Conservation (phyloP, 1,140 invertebrate genomes). For the Drosophila lini region DNA sequence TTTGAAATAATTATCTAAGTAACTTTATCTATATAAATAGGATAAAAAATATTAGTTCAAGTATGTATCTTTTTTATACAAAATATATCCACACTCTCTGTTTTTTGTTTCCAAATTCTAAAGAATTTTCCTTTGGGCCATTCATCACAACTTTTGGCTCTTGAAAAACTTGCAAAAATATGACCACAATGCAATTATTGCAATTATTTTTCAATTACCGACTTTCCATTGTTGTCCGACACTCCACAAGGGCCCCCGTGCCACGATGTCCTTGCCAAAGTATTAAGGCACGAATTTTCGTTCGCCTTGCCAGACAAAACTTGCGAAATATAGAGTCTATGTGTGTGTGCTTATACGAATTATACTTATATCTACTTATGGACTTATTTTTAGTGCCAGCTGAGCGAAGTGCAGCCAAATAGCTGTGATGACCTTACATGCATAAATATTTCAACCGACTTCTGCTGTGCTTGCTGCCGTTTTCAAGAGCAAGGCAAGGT, state of each 20-base stretch:
- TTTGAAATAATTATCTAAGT: neutral
- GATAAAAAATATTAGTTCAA: too few species aligned
- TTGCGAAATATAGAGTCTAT: constrained; percentile 3
- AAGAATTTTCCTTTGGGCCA: neutral
- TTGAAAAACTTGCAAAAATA: constrained; percentile 6
- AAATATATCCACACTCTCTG: neutral
- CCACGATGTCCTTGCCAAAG: constrained; percentile 58
- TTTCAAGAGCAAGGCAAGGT: constrained; percentile 80
- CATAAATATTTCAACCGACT: constrained; percentile 76
- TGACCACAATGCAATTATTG: constrained; percentile 62
- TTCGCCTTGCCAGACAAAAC: constrained; percentile 32
- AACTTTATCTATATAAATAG: neutral
- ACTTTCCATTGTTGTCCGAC: constrained; percentile 39
- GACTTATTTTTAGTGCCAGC: constrained; percentile 70
- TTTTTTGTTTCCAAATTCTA: neutral
- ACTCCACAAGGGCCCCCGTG: constrained; percentile 28
- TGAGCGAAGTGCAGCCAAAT: constrained; percentile 67
- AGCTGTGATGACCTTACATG: constrained; percentile 74
- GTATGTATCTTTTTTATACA: too few species aligned
- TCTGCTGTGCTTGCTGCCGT: constrained; percentile 63
- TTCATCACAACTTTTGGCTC: constrained; percentile 13
- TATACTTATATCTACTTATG: constrained; percentile 41
- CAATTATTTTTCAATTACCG: constrained; percentile 78
- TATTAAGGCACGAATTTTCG: constrained; percentile 60
- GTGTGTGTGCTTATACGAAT: constrained; percentile 18